Evolutionary conservation across 2,113 vertebrate genomes (phyloP).

Genomic region (Pteruthius melanotis): DNA sequence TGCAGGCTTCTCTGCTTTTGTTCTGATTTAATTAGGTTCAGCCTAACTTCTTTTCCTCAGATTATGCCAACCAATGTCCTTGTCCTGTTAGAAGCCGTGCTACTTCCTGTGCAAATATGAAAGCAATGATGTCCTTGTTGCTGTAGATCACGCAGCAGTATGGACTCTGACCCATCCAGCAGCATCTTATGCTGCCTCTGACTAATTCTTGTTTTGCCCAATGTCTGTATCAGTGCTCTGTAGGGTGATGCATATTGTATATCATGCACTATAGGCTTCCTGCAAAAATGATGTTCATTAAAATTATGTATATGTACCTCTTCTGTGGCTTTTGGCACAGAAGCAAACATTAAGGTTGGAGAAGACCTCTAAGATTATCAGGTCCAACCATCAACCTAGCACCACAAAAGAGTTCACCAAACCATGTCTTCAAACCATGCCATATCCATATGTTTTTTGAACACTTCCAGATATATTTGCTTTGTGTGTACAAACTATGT

Average conservation of each 20-base stretch:
- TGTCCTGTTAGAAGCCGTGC: neutral
- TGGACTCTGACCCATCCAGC: neutral
- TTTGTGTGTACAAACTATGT: neutral
- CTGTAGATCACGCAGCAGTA: neutral
- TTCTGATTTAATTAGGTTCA: neutral
- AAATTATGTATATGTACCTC: neutral
- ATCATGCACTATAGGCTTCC: neutral
- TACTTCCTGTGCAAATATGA: neutral
- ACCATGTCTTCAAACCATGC: neutral
- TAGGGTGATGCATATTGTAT: neutral
- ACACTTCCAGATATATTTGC: neutral
- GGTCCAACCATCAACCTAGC: neutral
- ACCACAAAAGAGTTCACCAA: neutral
- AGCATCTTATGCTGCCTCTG: neutral
- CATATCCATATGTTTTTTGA: neutral
- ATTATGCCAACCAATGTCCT: neutral
- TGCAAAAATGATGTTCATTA: neutral
- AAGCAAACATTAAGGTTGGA: rapidly evolving
- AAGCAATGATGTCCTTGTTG: neutral
- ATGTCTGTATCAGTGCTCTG: neutral
- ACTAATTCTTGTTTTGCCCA: neutral
- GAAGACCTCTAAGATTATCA: neutral
- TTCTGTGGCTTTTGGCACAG: neutral
- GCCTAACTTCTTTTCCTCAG: neutral
- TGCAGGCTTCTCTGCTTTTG: neutral